Evolutionary conservation across 35 echinoderm and acorn worm species (phyloP), one percentile per base, ranked within the genome.

Genomic region (Ophiothrix spiculata): DNA sequence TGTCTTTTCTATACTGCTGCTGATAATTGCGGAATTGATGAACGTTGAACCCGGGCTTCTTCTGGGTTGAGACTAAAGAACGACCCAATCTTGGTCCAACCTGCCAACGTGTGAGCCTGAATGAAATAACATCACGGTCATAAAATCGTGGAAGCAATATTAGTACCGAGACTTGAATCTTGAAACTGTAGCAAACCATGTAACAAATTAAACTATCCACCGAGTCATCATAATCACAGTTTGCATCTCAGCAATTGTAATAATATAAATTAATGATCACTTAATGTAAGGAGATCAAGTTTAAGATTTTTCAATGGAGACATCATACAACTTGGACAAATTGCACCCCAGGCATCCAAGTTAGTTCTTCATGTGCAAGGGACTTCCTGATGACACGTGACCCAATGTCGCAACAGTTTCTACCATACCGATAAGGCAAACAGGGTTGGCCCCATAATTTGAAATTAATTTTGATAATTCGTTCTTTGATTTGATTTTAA

Each of bases 391-490:
- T 69, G 25, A 28, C 23, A 69, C 29, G 60, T 4, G 10, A 28
- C 60, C 25, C 25, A 15, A 15, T 2, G 23, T 12, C 17, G 60
- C 4, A 25, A 69, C 60, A 69, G 60, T 69, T 69, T n/a, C 25
- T 69, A 25, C 29, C 29, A n/a, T 28, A n/a, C 10, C 3, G 2
- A 15, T n/a, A 28, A 25, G 60, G 25, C 60, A n/a, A n/a, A 69
- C 60, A 10, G 16, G 29, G 60, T 69, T 69, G 60, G 17, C 60
- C 17, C 3, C 29, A 25, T 69, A 69, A 69, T 69, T 69, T 69
- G n/a, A 69, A 28, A 69, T 69, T 69, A 69, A 69, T 69, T 69
- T n/a, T 69, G 6, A 69, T 69, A 15, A 69, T 69, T 69, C 60
- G 29, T 69, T 69, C 29, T 28, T 15, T 69, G 60, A 69, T 69